A percentile compares a stretch with the other conserved stretches of the same genome.
Evolutionary conservation across 2,888 invertebrate genomes (phyloP).

Genomic region (Hetaerina titia): DNA sequence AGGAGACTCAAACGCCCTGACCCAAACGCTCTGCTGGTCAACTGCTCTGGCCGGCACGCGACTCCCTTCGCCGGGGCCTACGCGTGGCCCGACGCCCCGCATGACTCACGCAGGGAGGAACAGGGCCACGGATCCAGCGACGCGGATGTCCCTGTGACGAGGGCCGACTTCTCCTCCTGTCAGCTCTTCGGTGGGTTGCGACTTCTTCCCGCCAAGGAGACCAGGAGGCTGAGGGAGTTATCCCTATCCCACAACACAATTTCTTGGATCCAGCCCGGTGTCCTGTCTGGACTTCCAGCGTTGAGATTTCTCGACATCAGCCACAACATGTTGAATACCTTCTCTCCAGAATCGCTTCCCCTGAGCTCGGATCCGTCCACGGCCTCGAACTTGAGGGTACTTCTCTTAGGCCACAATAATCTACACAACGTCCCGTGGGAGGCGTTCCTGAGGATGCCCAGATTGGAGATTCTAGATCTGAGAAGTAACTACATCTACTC

Average conservation of each 20-base stretch:
- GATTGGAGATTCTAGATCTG: slow-evolving; percentile 41
- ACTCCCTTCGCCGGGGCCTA: slow-evolving; percentile 27
- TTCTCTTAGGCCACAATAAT: neutral
- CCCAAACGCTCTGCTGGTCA: slow-evolving; percentile 47
- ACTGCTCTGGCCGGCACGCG: neutral
- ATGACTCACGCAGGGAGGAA: neutral
- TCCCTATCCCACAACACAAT: neutral
- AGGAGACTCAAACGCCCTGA: neutral
- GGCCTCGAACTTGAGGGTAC: slow-evolving; percentile 15
- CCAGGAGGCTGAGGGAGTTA: slow-evolving; percentile 1
- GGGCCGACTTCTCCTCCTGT: slow-evolving; percentile 44
- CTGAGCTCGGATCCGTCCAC: neutral
- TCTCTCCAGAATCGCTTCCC: neutral
- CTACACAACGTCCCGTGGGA: neutral
- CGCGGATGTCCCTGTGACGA: neutral
- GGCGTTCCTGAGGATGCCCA: slow-evolving; percentile 12
- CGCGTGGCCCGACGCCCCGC: slow-evolving; percentile 35
- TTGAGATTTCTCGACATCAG: neutral
- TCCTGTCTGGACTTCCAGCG: neutral
- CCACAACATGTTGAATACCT: neutral
- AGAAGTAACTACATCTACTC: slow-evolving; percentile 58
- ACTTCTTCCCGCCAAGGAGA: neutral
- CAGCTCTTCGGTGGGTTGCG: neutral
- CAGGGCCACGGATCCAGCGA: neutral
- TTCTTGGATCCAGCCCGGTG: neutral